Base-by-base conservation (phyloP, 2,888 invertebrate species). In the Chalcis sispes region DNA sequence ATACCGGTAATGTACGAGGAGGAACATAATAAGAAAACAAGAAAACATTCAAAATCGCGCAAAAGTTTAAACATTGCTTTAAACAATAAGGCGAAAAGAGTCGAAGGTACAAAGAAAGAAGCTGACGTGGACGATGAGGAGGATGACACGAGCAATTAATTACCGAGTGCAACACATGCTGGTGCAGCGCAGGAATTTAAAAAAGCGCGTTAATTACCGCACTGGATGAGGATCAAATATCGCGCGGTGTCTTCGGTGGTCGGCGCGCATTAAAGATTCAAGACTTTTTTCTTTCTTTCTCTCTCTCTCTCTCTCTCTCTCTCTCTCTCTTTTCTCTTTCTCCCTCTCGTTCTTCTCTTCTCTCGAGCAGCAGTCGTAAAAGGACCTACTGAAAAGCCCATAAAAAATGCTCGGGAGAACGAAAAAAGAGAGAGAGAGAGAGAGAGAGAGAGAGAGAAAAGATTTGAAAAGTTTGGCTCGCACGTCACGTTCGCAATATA, bases 131-230 rank as follows among this genome's bases (percentile, higher is more conserved):
- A n/a, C n/a, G n/a, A n/a, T n/a, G n/a, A 10, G 58, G 15, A 15
- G 23, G 50, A 20, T 1, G 59, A 59, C 20, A n/a, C 50, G 25
- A 50, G 70, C 62, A 71, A 62, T 70, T 70, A 70, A 70, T 71
- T 71, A 71, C 56, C 32, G 27, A 5, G 54, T 3, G 61, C 56
- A 61, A 59, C 61, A 70, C 48, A 48, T 32, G 52, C 70, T 27
- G 27, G 7, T 80, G 80, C 79, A 77, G 72, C 70, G 66, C 66
- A 27, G 76, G 74, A 73, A 81, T 77, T 80, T 77, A 73, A 74
- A 65, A 64, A 54, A 65, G 48, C 50, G 72, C 48, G 52, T 74
- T 74, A 74, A 74, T 74, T 74, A 69, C 69, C 67, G 23, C 40
- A n/a, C 75, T 48, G 46, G 48, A 62, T 48, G 65, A 29, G 73